Evolutionary conservation across 2,888 invertebrate species (phyloP).

Genomic region (Lycophotia porphyrea): DNA sequence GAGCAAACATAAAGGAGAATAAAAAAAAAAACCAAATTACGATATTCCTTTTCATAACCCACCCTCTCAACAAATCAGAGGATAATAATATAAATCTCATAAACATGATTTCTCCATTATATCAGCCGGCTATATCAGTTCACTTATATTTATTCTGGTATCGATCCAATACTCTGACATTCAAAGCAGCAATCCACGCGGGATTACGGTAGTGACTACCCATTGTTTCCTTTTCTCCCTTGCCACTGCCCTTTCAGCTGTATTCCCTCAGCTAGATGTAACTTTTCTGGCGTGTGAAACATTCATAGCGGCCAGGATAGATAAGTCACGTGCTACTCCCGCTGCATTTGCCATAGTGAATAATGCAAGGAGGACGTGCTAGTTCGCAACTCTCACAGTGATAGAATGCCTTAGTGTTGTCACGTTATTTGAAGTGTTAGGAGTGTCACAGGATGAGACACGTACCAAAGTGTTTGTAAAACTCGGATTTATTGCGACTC

Average conservation of each 20-base stretch:
- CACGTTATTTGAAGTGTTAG: conserved; percentile 73
- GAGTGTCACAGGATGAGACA: conserved; percentile 66
- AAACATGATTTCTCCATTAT: conserved; percentile 61
- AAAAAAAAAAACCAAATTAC: conserved; percentile 30
- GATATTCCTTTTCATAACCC: conserved; percentile 19
- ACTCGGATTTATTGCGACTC: conserved; percentile 61
- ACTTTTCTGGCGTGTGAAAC: conserved; percentile 79
- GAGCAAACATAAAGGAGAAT: conserved; percentile 22
- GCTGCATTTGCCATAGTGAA: conserved; percentile 87
- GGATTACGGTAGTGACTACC: conserved; percentile 66
- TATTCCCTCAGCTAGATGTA: conserved; percentile 60
- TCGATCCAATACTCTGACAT: conserved; percentile 61
- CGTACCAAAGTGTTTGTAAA: conserved; percentile 65
- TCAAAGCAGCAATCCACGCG: conserved; percentile 64
- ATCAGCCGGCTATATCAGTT: conserved; percentile 43
- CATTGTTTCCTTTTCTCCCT: conserved; percentile 68
- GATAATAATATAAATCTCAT: conserved; percentile 53
- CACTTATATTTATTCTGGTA: conserved; percentile 50
- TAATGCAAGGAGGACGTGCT: conserved; percentile 85
- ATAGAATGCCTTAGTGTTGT: conserved; percentile 81
- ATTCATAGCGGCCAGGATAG: conserved; percentile 78
- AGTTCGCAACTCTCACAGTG: conserved; percentile 72
- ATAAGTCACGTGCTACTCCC: conserved; percentile 82
- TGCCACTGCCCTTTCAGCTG: conserved; percentile 74
- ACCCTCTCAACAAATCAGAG: conserved; percentile 45